phyloP scores from a whole-genome alignment of 2,113 vertebrate species.

The Cisticola juncidis region DNA sequence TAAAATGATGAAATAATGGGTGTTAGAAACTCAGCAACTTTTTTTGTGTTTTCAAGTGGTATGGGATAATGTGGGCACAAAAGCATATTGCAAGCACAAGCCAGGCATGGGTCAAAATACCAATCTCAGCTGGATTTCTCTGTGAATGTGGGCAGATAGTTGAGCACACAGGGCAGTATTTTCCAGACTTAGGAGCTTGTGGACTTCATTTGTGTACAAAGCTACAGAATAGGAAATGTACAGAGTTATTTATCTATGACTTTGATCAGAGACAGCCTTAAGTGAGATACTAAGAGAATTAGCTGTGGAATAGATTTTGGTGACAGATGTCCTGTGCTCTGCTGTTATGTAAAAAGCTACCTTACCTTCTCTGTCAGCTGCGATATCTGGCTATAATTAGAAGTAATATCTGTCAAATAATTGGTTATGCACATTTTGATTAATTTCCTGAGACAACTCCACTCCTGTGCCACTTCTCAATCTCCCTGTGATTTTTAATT shows the following conservation, averaged over 20 bases:
- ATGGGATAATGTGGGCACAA: neutral
- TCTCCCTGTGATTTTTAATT: constrained; percentile 32
- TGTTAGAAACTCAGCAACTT: neutral
- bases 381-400: constrained; percentile 16
- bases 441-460: constrained; percentile 38
- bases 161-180: neutral
- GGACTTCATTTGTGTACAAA: neutral
- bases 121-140: neutral
- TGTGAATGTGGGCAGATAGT: neutral
- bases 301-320: neutral
- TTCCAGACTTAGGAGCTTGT: neutral
- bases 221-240: neutral
- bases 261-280: neutral
- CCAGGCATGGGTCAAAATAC: neutral
- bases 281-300: neutral
- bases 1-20: neutral
- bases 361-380: constrained; percentile 16
- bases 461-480: neutral
- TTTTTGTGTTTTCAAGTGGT: neutral
- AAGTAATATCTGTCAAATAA: constrained; percentile 46
- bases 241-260: neutral
- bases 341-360: constrained; percentile 1
- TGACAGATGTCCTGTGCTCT: constrained; percentile 21
- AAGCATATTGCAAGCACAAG: neutral
- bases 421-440: constrained; percentile 35